Base-by-base conservation (phyloP, 2,797 vertebrate species). In the Austrolebias charrua region DNA sequence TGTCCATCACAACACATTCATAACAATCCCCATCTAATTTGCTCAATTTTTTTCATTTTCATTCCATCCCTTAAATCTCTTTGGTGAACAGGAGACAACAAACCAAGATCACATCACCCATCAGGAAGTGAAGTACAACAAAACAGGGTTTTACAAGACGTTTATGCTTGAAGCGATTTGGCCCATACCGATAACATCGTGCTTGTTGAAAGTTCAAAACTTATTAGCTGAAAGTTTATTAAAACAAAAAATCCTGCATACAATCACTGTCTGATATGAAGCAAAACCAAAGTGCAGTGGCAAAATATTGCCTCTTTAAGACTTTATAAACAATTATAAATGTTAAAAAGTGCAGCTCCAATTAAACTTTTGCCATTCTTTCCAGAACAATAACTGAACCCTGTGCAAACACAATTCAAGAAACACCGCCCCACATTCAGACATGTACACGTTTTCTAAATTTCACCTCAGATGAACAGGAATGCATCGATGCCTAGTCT, bases 211-310 rank as follows among this genome's bases (percentile, higher is more conserved):
- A 66, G 55, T 69, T 67, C 46, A 63, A 63, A 69, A 55, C 45
- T 44, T 54, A 24, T 24, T 24, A 75, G 56, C 58, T 63, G 40
- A 52, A 76, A 75, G 48, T 33, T 63, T 44, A 57, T 19, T 50
- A 15, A 35, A 50, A 50, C 15, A 50, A 50, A 50, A 6, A 14
- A 47, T 78, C 62, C 64, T 71, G 74, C 80, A 78, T 89, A 90
- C 85, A 91, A 90, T 90, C 86, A 84, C 70, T 62, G 85, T 88
- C 87, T 63, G 69, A 83, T 79, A 81, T 78, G 64, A 75, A 53
- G 63, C 47, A 54, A 73, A 73, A 49, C 82, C 75, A 84, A 82
- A 83, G 79, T 86, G 82, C 78, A 55, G 44, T 19, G 7, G 73
- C 69, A 73, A 82, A 54, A 60, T 55, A 54, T 73, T 73, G 74